Conservation (phyloP, 2,113 vertebrate species). For the Triplophysa siluroides region DNA sequence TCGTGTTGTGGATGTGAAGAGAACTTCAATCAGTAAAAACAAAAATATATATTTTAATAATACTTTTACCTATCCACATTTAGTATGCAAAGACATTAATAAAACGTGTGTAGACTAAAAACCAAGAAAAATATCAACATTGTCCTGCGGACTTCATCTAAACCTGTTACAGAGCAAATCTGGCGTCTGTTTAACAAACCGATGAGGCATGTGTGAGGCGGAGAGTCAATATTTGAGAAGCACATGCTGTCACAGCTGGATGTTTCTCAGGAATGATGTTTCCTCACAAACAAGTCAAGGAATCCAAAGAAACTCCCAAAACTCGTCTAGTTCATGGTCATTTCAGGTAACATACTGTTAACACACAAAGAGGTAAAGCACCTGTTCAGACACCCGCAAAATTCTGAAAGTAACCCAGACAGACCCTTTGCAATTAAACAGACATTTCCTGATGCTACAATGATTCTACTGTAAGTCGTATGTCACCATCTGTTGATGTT, state of each 20-base stretch:
- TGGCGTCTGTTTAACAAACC: background rate
- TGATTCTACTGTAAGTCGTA: slow-evolving; percentile 40
- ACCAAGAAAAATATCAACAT: background rate
- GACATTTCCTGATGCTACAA: slow-evolving; percentile 47
- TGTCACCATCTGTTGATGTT: slow-evolving; percentile 32
- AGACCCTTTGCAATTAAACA: background rate
- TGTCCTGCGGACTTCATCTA: background rate
- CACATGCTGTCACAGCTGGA: background rate
- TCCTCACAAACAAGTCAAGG: background rate
- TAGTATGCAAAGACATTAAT: too few relatives aligned
- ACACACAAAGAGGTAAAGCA: background rate
- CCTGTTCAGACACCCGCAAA: background rate
- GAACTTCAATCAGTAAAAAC: too few relatives aligned
- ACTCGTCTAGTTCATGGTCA: background rate
- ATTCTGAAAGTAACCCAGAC: background rate
- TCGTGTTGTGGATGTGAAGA: too few relatives aligned
- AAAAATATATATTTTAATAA: too few relatives aligned
- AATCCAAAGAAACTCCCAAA: background rate
- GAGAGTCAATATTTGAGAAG: background rate
- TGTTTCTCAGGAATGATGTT: background rate
- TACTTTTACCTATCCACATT: too few relatives aligned
- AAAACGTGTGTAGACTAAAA: too few relatives aligned
- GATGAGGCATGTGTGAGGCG: background rate
- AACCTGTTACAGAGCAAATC: too few relatives aligned
- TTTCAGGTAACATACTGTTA: slow-evolving; percentile 7